A percentile compares a stretch with the other conserved stretches of the same genome.
Conservation (phyloP, 2,888 invertebrate species). For the Neoitamus cyanurus region DNA sequence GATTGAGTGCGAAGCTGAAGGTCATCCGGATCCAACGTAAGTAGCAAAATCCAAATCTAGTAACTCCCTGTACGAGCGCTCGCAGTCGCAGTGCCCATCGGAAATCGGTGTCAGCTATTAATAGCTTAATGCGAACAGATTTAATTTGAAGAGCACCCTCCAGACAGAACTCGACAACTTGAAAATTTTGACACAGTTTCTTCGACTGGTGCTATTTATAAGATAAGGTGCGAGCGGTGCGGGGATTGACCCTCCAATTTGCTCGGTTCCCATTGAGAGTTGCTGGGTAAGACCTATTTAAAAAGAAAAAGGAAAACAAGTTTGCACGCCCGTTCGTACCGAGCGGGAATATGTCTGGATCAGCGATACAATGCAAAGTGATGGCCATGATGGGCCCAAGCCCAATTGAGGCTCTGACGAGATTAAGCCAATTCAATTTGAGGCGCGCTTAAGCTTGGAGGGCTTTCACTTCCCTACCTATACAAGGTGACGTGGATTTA, state of each 20-base stretch:
- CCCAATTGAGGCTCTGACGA: background rate
- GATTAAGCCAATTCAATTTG: background rate
- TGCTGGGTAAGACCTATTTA: constrained; percentile 4
- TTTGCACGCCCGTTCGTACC: background rate
- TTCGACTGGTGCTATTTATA: constrained; percentile 9
- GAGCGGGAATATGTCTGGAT: background rate
- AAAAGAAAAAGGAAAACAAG: background rate
- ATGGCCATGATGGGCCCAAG: background rate
- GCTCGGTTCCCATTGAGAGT: background rate
- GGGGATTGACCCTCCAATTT: background rate
- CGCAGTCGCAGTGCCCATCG: background rate
- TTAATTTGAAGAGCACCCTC: constrained; percentile 7
- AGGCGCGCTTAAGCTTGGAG: background rate
- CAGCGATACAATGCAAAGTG: background rate
- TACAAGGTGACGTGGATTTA: background rate
- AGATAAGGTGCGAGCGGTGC: background rate
- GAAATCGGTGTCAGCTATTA: constrained; percentile 19
- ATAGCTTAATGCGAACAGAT: background rate
- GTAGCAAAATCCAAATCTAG: constrained; percentile 60
- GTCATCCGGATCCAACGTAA: constrained; percentile 93
- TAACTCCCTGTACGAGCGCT: background rate
- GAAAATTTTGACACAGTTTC: constrained; percentile 35
- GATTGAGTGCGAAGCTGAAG: constrained; percentile 96
- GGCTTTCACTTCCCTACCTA: background rate
- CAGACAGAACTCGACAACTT: background rate